Evolutionary conservation across 1,140 invertebrate species (phyloP).

Genomic region (Mercenaria mercenaria): DNA sequence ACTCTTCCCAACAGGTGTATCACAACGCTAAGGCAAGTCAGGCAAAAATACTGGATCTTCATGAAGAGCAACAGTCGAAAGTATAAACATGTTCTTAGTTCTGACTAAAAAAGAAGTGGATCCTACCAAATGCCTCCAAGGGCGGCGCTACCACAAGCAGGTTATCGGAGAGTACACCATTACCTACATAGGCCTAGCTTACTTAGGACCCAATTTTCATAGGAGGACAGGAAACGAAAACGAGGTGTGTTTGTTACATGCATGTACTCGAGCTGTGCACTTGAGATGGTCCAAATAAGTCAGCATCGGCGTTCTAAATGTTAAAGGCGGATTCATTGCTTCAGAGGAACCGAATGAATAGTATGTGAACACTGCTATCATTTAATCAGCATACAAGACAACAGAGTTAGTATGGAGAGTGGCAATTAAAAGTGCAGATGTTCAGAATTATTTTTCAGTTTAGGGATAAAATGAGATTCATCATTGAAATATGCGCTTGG

Average conservation of each 20-base stretch:
- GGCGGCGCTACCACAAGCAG: not conserved
- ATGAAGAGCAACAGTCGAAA: not conserved
- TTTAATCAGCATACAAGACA: not conserved
- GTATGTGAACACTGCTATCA: constrained; percentile 38
- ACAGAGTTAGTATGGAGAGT: not conserved
- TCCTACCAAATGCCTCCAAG: constrained; percentile 15
- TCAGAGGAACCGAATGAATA: not conserved
- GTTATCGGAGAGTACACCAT: not conserved
- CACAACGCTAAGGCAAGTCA: constrained; percentile 1
- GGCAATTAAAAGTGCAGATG: not conserved
- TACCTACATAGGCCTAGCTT: not conserved
- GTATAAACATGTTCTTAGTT: not conserved
- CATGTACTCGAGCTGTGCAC: constrained; percentile 37
- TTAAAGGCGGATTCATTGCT: constrained; percentile 33
- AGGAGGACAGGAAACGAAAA: not conserved
- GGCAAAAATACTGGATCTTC: constrained; percentile 17
- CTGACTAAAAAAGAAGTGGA: constrained; percentile 1
- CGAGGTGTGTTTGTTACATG: constrained; percentile 44
- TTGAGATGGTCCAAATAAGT: constrained; percentile 28
- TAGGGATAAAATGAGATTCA: not conserved
- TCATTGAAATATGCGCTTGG: constrained; percentile 8
- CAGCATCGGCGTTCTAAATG: not conserved
- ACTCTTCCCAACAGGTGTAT: constrained; percentile 24
- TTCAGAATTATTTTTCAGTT: not conserved
- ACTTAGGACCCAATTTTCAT: constrained; percentile 32